Percentiles rank a stretch among this genome's conserved stretches.
Conservation (phyloP, 2,113 vertebrate species). For the Phoenicopterus ruber region DNA sequence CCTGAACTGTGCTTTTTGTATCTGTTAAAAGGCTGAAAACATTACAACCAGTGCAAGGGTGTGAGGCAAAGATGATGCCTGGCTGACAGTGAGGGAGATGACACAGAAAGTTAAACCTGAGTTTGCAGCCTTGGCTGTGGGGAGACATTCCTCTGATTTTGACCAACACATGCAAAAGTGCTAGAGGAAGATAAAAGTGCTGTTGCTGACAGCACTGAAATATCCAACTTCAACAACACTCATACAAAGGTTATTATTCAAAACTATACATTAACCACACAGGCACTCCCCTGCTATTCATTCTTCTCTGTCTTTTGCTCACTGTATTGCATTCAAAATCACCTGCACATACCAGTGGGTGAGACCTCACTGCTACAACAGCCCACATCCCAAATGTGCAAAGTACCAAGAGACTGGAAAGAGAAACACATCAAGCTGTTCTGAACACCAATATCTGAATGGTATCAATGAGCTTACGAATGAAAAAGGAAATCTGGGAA, state of each 20-base stretch:
- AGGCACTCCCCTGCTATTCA: not conserved
- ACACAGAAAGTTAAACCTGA: not conserved
- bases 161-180: not conserved
- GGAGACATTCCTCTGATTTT: not conserved
- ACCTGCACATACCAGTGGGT: not conserved
- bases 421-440: rapidly evolving
- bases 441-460: rapidly evolving
- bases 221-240: not conserved
- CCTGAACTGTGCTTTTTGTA: not conserved
- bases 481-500: not conserved
- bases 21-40: not conserved
- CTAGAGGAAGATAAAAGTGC: not conserved
- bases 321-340: not conserved
- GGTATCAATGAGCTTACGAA: rapidly evolving
- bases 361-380: not conserved
- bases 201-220: not conserved
- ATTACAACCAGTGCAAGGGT: not conserved
- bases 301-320: not conserved
- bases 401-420: not conserved
- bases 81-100: not conserved
- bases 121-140: not conserved
- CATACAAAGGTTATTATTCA: not conserved
- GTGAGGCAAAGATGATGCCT: not conserved
- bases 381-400: not conserved
- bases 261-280: not conserved